Evolutionary conservation across 2,888 invertebrate genomes (phyloP).

Genomic region (Lingula anatina): DNA sequence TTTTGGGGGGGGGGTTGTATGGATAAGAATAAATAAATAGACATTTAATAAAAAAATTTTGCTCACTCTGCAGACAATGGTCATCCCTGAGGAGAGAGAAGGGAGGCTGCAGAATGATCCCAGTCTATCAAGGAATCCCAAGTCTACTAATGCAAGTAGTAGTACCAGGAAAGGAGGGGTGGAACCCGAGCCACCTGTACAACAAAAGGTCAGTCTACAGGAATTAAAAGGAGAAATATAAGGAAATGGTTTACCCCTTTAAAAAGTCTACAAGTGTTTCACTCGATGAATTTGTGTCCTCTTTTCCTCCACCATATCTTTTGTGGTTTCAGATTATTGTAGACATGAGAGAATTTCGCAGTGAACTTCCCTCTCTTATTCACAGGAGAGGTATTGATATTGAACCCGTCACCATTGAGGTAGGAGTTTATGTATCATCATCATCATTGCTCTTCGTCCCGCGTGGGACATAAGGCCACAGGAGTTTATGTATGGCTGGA

Average conservation of each 20-base stretch:
- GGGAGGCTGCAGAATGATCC: constrained; percentile 42
- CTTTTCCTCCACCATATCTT: too few relatives aligned
- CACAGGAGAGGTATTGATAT: constrained; percentile 90
- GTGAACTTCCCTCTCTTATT: constrained; percentile 88
- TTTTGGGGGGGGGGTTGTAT: not conserved
- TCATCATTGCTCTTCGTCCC: constrained; percentile 79
- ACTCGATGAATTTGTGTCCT: too few relatives aligned
- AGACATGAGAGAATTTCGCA: constrained; percentile 96
- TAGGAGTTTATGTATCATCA: constrained; percentile 78
- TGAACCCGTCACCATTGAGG: constrained; percentile 78
- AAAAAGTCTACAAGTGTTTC: too few relatives aligned
- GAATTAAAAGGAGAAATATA: too few relatives aligned
- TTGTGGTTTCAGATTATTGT: constrained; percentile 68
- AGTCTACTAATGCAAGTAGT: constrained; percentile 32
- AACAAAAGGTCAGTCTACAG: not conserved
- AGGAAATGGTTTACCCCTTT: too few relatives aligned
- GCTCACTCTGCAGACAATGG: too few relatives aligned
- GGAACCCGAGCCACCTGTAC: constrained; percentile 12
- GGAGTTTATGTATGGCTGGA: constrained; percentile 6
- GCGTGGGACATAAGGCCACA: too few relatives aligned
- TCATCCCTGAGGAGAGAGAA: constrained; percentile 48
- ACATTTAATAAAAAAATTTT: too few relatives aligned
- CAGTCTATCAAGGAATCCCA: constrained; percentile 23
- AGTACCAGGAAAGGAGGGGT: constrained; percentile 66
- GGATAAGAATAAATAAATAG: too few relatives aligned